Conservation (phyloP, 2,113 vertebrate genomes). For the Kryptolebias marmoratus region DNA sequence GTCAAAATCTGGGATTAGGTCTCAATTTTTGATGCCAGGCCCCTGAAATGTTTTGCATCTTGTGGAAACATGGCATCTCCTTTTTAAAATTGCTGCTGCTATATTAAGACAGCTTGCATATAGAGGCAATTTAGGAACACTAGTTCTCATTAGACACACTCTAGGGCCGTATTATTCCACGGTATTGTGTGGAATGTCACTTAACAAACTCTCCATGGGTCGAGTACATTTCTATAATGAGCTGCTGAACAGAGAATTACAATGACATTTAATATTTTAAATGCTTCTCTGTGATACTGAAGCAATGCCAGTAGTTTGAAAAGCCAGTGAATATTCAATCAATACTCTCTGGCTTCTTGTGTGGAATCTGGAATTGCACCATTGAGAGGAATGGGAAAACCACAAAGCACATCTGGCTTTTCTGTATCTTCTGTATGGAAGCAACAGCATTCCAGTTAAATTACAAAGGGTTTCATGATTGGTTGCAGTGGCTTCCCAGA, state of each 20-base stretch:
- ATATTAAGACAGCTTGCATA: slow-evolving; percentile 66
- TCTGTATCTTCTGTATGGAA: slow-evolving; percentile 20
- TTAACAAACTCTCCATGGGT: slow-evolving; percentile 56
- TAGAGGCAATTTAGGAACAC: slow-evolving; percentile 65
- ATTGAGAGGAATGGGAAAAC: slow-evolving; percentile 58
- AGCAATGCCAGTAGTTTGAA: slow-evolving; percentile 46
- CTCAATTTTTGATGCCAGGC: slow-evolving; percentile 46
- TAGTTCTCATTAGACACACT: slow-evolving; percentile 68
- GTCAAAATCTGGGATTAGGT: slow-evolving; percentile 20
- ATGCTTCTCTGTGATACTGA: slow-evolving; percentile 33
- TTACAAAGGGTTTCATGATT: slow-evolving; percentile 62
- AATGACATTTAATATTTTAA: slow-evolving; percentile 64
- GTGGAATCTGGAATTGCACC: slow-evolving; percentile 44
- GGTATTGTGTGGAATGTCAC: slow-evolving; percentile 57
- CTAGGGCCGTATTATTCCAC: slow-evolving; percentile 42
- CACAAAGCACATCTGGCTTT: slow-evolving; percentile 66
- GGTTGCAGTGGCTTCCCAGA: slow-evolving; percentile 57
- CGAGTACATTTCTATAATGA: slow-evolving; percentile 55
- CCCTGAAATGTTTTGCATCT: slow-evolving; percentile 51
- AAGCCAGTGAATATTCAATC: slow-evolving; percentile 55
- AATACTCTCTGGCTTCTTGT: slow-evolving; percentile 41
- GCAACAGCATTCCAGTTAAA: slow-evolving; percentile 68
- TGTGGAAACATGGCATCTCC: slow-evolving; percentile 52
- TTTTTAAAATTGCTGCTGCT: slow-evolving; percentile 49
- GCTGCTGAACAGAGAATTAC: slow-evolving; percentile 58